Evolutionary conservation across 2,113 vertebrate species (phyloP), one percentile per base, ranked within the genome.

Genomic region (Carlito syrichta): DNA sequence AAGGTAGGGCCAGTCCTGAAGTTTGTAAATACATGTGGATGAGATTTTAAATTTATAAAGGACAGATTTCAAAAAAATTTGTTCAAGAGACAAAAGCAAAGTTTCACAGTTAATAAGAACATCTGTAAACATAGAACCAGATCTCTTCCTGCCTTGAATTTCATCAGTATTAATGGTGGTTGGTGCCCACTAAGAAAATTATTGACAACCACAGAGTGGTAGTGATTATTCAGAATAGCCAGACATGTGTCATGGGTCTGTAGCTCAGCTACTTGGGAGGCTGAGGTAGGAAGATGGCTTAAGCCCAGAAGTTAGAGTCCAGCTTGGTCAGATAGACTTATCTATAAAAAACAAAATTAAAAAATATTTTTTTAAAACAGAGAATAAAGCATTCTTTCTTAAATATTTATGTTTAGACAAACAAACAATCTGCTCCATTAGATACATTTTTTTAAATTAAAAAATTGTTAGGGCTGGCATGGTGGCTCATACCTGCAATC

Each of bases 371-470:
- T 38, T 40, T 25, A 1, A 40, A 71, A 40, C 17, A 48, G 73
- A 48, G 16, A 76, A 48, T 45, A 45, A 48, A 76, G 7, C n/a
- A 38, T 20, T 14, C 2, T 69, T 2, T 35, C 60, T n/a, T n/a
- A n/a, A n/a, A n/a, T 90, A 73, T 93, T 90, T 78, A 48, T 78
- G 6, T 32, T 90, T 45, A 52, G 88, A 96, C 62, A 95, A 90
- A 10, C n/a, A 1, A 40, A 43, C 19, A 54, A 25, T 58, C 43
- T 66, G 19, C 94, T 56, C 38, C 32, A 11, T 38, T 38, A 7
- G 0, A 48, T 52, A 81, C 19, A 38, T 78, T 83, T 76, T 91
- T 85, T 84, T 66, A 52, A 27, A 16, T 35, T 35, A 88, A 85
- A 69, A 66, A 87, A 30, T 79, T 88, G 27, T 93, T n/a, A n/a